Evolutionary conservation across 1,140 invertebrate genomes (phyloP).

Genomic region (Caenorhabditis latens): DNA sequence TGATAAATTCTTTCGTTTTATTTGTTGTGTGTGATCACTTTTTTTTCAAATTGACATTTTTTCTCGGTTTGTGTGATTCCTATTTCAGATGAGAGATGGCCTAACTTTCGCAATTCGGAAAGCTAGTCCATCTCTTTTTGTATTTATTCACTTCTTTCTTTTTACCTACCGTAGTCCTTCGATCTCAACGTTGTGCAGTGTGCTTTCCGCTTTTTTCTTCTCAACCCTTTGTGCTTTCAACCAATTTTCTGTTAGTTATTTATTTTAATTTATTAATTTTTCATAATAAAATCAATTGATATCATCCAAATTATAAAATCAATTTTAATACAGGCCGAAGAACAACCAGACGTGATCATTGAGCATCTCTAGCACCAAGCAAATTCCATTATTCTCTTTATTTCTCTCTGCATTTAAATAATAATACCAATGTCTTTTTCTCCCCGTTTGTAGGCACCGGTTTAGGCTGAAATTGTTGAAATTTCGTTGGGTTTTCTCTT

Average conservation of each 20-base stretch:
- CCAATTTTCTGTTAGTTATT: no score
- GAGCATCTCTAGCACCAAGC: not conserved
- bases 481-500: not conserved
- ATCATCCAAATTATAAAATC: not conserved
- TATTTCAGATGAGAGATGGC: no score
- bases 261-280: no score
- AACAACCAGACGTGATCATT: slow-evolving; percentile 13
- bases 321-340: slow-evolving; percentile 10
- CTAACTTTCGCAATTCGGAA: not conserved
- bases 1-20: not conserved
- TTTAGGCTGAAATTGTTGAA: not conserved
- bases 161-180: not conserved
- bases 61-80: no score
- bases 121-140: not conserved
- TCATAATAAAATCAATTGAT: not conserved
- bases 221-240: not conserved
- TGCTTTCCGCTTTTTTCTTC: not conserved
- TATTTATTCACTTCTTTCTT: not conserved
- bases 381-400: no score
- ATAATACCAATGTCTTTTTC: no score
- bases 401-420: not conserved
- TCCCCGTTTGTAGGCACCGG: slow-evolving; percentile 10
- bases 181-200: not conserved
- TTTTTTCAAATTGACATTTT: not conserved
- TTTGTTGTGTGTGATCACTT: not conserved